Conservation (phyloP, 2,888 invertebrate genomes). For the Norana najaformis region DNA sequence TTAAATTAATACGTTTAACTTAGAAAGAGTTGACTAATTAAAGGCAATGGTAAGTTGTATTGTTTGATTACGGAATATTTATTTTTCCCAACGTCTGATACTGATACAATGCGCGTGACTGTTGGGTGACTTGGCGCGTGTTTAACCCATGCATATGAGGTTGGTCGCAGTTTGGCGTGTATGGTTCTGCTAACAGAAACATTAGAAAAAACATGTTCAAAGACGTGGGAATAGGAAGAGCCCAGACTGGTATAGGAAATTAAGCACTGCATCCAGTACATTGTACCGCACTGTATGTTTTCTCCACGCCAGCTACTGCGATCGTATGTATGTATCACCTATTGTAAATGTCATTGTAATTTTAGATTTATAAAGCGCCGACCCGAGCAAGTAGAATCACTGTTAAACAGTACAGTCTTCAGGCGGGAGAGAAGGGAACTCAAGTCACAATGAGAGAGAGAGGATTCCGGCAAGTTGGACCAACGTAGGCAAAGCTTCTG, state of each 20-base stretch:
- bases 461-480: too few species aligned
- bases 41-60: neutral
- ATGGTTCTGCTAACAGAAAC: neutral
- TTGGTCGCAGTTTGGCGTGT: neutral
- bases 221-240: neutral
- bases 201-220: neutral
- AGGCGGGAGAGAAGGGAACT: too few species aligned
- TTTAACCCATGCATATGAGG: neutral
- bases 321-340: too few species aligned
- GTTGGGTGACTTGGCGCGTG: too few species aligned
- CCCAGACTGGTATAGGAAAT: neutral
- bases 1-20: neutral
- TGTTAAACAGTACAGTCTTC: too few species aligned
- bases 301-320: neutral
- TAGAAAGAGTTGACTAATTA: neutral
- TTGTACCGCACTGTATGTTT: neutral
- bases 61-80: neutral
- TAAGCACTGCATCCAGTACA: neutral
- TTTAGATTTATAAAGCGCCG: too few species aligned
- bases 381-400: too few species aligned
- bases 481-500: too few species aligned
- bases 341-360: too few species aligned
- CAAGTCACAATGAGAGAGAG: too few species aligned
- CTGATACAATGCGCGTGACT: neutral
- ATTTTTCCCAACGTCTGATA: neutral